phyloP scores from a whole-genome alignment of 2,888 invertebrate species.

The Matsumyia berberina region DNA sequence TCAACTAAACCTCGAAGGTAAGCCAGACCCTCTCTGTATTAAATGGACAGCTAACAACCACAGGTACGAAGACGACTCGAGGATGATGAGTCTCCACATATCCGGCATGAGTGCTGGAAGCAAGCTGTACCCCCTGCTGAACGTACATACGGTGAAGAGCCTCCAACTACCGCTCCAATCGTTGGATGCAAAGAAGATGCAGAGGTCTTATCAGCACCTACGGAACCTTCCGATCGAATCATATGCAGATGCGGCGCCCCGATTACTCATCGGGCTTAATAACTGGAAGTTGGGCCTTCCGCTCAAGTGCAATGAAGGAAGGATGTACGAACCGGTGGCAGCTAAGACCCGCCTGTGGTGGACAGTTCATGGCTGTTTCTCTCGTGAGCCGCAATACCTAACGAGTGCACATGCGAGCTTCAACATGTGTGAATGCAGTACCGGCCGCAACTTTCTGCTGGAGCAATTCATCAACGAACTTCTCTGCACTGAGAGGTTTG shows the following conservation, averaged over 20 bases:
- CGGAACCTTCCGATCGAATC: too few relatives aligned
- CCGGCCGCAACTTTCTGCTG: too few relatives aligned
- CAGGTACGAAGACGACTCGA: constrained; percentile 11
- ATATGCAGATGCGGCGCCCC: too few relatives aligned
- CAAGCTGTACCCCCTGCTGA: too few relatives aligned
- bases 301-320: background rate
- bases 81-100: too few relatives aligned
- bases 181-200: too few relatives aligned
- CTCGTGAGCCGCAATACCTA: background rate
- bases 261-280: background rate
- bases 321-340: background rate
- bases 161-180: too few relatives aligned
- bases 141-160: too few relatives aligned
- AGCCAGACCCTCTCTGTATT: background rate
- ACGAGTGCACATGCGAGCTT: background rate
- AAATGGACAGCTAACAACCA: constrained; percentile 7
- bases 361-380: background rate
- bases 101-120: too few relatives aligned
- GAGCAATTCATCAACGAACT: too few relatives aligned
- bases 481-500: too few relatives aligned
- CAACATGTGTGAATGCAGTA: background rate
- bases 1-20: constrained; percentile 7
- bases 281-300: background rate
- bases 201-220: too few relatives aligned
- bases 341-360: background rate